phyloP scores from a whole-genome alignment of 64 coral and sea anemone genomes.

The Pocillopora damicornis region DNA sequence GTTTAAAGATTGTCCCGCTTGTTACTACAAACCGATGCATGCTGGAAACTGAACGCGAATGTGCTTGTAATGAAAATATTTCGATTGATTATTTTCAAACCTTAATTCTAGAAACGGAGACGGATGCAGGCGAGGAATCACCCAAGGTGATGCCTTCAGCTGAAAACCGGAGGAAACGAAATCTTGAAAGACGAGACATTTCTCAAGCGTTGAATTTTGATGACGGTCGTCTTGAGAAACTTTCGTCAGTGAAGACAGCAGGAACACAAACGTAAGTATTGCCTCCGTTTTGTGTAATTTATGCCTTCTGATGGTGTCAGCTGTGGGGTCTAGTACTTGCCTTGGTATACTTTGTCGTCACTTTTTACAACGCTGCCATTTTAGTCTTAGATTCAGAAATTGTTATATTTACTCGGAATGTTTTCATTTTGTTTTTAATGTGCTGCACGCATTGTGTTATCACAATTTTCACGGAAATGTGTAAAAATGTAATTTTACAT shows the following conservation, averaged over 20 bases:
- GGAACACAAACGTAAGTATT: slow-evolving; percentile 83
- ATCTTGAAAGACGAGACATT: slow-evolving; percentile 74
- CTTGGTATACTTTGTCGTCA: no score
- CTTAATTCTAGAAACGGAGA: slow-evolving; percentile 34
- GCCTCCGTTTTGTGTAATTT: not conserved
- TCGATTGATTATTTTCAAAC: not conserved
- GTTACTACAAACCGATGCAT: not conserved
- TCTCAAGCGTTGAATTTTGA: slow-evolving; percentile 72
- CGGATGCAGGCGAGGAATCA: slow-evolving; percentile 55
- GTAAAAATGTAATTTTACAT: no score
- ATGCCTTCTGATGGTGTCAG: no score
- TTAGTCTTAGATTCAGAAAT: no score
- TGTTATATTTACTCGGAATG: no score
- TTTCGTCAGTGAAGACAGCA: slow-evolving; percentile 78
- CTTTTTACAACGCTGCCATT: no score
- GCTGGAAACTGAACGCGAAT: not conserved
- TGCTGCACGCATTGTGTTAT: no score
- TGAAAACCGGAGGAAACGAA: slow-evolving; percentile 84
- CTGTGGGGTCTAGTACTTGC: no score
- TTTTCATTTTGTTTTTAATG: no score
- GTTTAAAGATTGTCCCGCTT: not conserved
- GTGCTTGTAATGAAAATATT: not conserved
- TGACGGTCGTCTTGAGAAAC: slow-evolving; percentile 57
- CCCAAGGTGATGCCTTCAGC: slow-evolving; percentile 61
- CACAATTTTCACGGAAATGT: no score